These are phyloP conservation scores for Anas platyrhynchos DNA, from an alignment of 2,113 vertebrate species.

Conservation along the genomic window DNA sequence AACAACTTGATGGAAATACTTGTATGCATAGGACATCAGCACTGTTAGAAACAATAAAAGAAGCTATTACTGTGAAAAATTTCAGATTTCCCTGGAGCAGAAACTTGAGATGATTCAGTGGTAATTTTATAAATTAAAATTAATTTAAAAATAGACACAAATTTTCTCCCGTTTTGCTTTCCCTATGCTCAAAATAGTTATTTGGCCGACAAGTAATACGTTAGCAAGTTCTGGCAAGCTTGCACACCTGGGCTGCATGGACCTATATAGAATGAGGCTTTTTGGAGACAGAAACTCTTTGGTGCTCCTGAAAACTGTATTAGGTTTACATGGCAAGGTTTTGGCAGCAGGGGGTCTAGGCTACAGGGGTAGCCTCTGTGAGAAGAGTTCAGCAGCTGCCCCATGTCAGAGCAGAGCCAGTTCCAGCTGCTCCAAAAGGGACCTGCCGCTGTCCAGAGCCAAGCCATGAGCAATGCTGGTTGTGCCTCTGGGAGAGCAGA, in stretches of 20 bases:
- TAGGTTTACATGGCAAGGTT: too few relatives aligned
- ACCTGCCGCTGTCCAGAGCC: too few relatives aligned
- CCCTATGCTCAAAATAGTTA: neutral
- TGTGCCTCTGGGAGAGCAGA: too few relatives aligned
- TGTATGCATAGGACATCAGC: neutral
- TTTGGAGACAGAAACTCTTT: neutral
- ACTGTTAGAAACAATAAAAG: neutral
- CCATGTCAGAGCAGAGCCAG: too few relatives aligned
- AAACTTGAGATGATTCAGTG: neutral
- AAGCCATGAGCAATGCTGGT: too few relatives aligned
- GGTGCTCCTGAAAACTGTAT: neutral
- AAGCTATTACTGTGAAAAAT: neutral
- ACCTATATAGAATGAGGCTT: neutral
- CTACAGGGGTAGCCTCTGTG: too few relatives aligned
- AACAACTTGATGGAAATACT: neutral
- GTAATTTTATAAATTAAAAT: neutral
- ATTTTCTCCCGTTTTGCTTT: neutral
- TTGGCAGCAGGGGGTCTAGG: too few relatives aligned
- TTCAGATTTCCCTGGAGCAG: neutral
- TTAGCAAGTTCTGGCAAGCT: neutral
- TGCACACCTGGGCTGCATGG: neutral
- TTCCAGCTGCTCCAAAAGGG: too few relatives aligned
- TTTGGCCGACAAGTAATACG: rapidly evolving
- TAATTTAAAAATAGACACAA: neutral
- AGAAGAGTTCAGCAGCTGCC: too few relatives aligned